A percentile compares a stretch with the other conserved stretches of the same genome.
Evolutionary conservation across 2,113 vertebrate genomes (phyloP).

Genomic region (Tamias sibiricus): DNA sequence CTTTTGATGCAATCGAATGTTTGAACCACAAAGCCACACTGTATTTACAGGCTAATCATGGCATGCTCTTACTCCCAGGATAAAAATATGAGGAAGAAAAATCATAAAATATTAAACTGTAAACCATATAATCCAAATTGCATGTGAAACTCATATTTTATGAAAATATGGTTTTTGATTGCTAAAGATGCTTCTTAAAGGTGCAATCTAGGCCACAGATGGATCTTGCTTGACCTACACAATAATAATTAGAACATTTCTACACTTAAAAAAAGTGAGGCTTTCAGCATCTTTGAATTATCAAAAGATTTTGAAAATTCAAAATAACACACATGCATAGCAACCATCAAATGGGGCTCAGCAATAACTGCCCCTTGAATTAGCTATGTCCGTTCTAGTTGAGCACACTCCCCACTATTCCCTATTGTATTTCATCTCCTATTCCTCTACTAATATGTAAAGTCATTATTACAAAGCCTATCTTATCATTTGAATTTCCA

Average conservation of each 20-base stretch:
- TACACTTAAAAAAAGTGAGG: not conserved
- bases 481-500: constrained; percentile 14
- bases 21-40: constrained; percentile 61
- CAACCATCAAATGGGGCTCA: not conserved
- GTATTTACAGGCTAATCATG: constrained; percentile 37
- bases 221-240: not conserved
- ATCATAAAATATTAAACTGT: constrained; percentile 58
- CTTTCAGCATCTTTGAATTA: constrained; percentile 8
- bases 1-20: constrained; percentile 40
- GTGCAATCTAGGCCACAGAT: not conserved
- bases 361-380: not conserved
- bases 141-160: constrained; percentile 45
- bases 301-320: constrained; percentile 6
- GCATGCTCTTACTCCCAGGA: constrained; percentile 14
- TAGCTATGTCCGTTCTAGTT: not conserved
- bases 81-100: constrained; percentile 8
- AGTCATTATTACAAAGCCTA: not conserved
- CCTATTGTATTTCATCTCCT: not conserved
- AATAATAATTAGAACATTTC: not conserved
- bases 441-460: not conserved
- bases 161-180: not conserved
- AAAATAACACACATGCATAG: not conserved
- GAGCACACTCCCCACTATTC: not conserved
- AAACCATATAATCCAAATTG: constrained; percentile 32
- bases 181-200: not conserved